Percentiles rank a stretch among this genome's conserved stretches.
These are phyloP conservation scores for Sebastes alutus DNA, from an alignment of 2,797 vertebrate genomes.

Conservation along the genomic window DNA sequence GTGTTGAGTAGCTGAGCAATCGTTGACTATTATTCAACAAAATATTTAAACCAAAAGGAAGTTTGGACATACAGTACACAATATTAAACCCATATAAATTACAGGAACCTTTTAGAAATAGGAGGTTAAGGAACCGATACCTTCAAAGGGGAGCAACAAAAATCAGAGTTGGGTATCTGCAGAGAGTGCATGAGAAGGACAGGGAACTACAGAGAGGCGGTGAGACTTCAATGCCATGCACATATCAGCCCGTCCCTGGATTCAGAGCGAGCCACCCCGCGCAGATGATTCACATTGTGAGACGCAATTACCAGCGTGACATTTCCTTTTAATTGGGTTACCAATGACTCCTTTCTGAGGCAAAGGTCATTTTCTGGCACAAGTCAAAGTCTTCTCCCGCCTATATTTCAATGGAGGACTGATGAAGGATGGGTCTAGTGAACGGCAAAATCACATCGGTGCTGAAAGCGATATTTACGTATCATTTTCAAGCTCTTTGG, in stretches of 20 bases:
- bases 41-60: neutral
- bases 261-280: slow-evolving; percentile 44
- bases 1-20: neutral
- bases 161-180: neutral
- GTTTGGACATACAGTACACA: neutral
- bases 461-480: slow-evolving; percentile 53
- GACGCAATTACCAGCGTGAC: slow-evolving; percentile 83
- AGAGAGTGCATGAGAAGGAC: slow-evolving; percentile 13
- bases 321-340: slow-evolving; percentile 88
- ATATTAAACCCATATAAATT: neutral
- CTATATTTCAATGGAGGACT: slow-evolving; percentile 57
- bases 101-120: neutral
- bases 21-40: neutral
- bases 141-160: slow-evolving; percentile 20
- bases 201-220: neutral
- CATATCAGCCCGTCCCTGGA: slow-evolving; percentile 39
- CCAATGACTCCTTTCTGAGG: slow-evolving; percentile 79
- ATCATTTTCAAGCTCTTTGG: slow-evolving; percentile 52
- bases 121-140: slow-evolving; percentile 9
- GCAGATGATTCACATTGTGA: slow-evolving; percentile 77
- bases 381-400: slow-evolving; percentile 68
- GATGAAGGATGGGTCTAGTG: slow-evolving; percentile 51
- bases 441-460: slow-evolving; percentile 22
- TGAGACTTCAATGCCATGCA: slow-evolving; percentile 59
- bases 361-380: slow-evolving; percentile 83